Evolutionary conservation across 2,797 vertebrate genomes (phyloP), one percentile per base, ranked within the genome.

Genomic region (Lycodopsis pacificus): DNA sequence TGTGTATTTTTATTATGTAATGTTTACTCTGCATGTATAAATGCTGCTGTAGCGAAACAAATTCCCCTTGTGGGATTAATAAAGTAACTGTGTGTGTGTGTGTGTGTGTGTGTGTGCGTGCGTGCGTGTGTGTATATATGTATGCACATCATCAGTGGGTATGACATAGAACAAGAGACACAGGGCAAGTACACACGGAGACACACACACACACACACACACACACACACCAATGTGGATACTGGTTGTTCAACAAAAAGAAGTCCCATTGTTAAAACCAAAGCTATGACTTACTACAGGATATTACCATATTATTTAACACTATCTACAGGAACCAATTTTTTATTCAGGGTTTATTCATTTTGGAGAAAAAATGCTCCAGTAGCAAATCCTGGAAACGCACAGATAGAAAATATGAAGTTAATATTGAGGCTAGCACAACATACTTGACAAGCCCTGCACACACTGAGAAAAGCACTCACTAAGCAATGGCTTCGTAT

Each of bases 401-500:
- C 75, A 63, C 36, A 56, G 56, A 83, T 79, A 62, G 70, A 58
- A 73, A 80, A 61, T 22, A 61, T 38, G 11, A 65, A 46, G 69
- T 56, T 58, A 57, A 71, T 71, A 69, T 53, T 27, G 69, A 51
- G 11, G 59, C 22, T 32, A 13, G 38, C 32, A 40, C 34, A 63
- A 46, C 34, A 56, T 36, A 66, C 44, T 70, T 63, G 12, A 70
- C 72, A 80, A 58, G 6, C 38, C 7, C 6, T 57, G 48, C 59
- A 67, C 66, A 64, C 38, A 53, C 13, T 54, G 10, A 32, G 20
- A 53, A 75, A 42, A 65, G 11, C 2, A 51, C 61, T 71, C n/a
- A 36, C 27, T 34, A 46, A 62, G 22, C 44, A 48, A 46, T 74
- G 64, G 22, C 15, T 49, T 9, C 11, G 27, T 63, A 36, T 14